Percentiles rank a stretch among this genome's conserved stretches.
phyloP scores from a whole-genome alignment of 2,113 vertebrate genomes.

The Onychostruthus taczanowskii region DNA sequence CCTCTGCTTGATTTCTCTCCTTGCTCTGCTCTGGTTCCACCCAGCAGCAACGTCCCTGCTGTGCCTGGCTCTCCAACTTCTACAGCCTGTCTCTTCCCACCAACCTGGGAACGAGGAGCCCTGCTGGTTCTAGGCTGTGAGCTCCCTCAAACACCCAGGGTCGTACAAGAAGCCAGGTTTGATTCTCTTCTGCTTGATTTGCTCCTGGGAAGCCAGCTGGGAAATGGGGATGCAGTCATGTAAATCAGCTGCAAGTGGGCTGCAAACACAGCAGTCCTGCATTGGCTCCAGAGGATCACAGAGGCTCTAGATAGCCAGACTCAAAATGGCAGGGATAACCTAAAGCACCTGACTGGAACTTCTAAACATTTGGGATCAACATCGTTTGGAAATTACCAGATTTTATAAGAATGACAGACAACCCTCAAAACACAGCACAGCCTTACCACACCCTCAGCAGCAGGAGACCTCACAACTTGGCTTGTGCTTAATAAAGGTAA shows the following conservation, averaged over 20 bases:
- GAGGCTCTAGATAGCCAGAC: neutral
- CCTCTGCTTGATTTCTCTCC: neutral
- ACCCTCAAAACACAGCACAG: neutral
- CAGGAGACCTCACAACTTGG: neutral
- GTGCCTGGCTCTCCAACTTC: neutral
- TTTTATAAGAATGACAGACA: neutral
- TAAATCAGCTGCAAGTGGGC: neutral
- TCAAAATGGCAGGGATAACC: neutral
- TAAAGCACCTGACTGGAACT: neutral
- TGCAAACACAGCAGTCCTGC: neutral
- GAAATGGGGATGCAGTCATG: neutral
- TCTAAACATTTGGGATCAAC: neutral
- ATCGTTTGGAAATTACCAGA: neutral
- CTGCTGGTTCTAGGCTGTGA: neutral
- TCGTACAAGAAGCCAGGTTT: neutral
- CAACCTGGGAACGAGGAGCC: neutral
- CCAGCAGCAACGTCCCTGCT: neutral
- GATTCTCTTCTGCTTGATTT: neutral
- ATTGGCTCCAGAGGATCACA: neutral
- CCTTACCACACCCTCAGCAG: neutral
- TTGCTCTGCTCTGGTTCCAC: neutral
- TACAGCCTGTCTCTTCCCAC: neutral
- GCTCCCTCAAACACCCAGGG: neutral
- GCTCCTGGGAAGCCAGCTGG: neutral
- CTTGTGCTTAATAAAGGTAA: neutral